Evolutionary conservation across 2,113 vertebrate species (phyloP).

Genomic region (Talpa occidentalis): DNA sequence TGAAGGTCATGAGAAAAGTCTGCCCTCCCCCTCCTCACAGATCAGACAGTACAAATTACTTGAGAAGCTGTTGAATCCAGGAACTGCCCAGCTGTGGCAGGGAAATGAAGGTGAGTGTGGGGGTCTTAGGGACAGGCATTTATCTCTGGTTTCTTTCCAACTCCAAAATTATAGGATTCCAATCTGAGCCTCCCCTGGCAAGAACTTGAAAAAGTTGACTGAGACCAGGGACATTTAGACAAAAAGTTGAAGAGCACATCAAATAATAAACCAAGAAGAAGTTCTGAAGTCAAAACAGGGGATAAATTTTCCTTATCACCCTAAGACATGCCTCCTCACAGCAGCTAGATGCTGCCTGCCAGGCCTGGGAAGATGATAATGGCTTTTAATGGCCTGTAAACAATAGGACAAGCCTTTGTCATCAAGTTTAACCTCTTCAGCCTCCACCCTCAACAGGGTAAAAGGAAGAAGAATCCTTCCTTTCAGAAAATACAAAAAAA

Average conservation of each 20-base stretch:
- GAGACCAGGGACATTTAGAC: conserved; percentile 47
- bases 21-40: conserved; percentile 6
- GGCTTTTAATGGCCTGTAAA: conserved; percentile 75
- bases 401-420: conserved; percentile 60
- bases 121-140: not conserved
- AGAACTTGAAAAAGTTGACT: conserved; percentile 58
- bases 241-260: conserved; percentile 57
- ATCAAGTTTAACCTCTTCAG: conserved; percentile 68
- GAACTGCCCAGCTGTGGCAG: not conserved
- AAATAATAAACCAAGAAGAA: conserved; percentile 75
- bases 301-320: conserved; percentile 74
- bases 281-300: conserved; percentile 79
- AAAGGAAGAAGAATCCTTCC: not conserved
- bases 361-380: conserved; percentile 68
- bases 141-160: conserved; percentile 33
- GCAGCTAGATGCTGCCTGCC: conserved; percentile 63
- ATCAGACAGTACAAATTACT: conserved; percentile 19
- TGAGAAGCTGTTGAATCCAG: conserved; percentile 5
- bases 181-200: conserved; percentile 50
- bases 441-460: not conserved
- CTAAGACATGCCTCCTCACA: conserved; percentile 76
- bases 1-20: conserved; percentile 53
- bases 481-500: not conserved
- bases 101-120: rapidly evolving
- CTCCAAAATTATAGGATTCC: conserved; percentile 36